Evolutionary conservation across 2,113 vertebrate species (phyloP).

Genomic region (Myiozetetes cayanensis): DNA sequence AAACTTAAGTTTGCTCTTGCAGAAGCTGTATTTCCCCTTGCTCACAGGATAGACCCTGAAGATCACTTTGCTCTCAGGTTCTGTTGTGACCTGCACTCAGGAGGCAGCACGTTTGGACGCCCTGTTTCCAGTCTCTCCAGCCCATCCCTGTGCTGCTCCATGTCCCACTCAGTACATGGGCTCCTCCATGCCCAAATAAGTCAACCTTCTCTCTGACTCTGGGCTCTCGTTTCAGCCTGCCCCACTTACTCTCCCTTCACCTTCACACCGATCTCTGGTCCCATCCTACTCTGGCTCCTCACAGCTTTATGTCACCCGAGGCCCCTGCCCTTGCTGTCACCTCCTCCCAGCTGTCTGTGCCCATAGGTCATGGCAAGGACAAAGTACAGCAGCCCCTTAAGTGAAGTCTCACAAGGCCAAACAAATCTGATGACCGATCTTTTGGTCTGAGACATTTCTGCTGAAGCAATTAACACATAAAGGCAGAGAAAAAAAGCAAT

Average conservation of each 20-base stretch:
- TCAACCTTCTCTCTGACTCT: not conserved
- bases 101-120: not conserved
- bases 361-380: not conserved
- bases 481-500: not conserved
- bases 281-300: not conserved
- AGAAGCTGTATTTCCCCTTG: not conserved
- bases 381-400: not conserved
- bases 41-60: not conserved
- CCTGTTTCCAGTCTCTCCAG: not conserved
- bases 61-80: not conserved
- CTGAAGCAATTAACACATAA: not conserved
- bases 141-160: not conserved
- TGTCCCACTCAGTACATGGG: not conserved
- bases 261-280: not conserved
- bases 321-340: not conserved
- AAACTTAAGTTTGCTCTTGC: not conserved
- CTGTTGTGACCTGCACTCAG: accelerated
- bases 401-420: not conserved
- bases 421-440: not conserved
- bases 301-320: not conserved
- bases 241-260: not conserved
- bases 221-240: not conserved
- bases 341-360: not conserved
- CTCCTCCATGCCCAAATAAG: not conserved
- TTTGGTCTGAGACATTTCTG: not conserved